Percentiles rank a stretch among this genome's conserved stretches.
Evolutionary conservation across 2,888 invertebrate genomes (phyloP).

Genomic region (Lepas anatifera): DNA sequence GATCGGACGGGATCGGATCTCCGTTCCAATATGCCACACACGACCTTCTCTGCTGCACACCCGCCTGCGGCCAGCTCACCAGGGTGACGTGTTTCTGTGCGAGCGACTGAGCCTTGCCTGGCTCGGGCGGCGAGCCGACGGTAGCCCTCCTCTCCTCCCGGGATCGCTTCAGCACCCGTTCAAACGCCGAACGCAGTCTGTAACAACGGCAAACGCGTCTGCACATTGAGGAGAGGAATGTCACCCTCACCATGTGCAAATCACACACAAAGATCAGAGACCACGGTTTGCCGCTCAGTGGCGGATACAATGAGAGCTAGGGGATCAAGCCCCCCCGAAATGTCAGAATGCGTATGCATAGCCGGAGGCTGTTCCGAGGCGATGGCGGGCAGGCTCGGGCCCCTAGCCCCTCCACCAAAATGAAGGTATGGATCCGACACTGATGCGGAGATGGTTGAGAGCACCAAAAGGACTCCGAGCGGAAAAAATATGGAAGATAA

Average conservation of each 20-base stretch:
- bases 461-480: no score
- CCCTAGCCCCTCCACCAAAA: neutral
- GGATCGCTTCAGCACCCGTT: neutral
- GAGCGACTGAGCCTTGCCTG: neutral
- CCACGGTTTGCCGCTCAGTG: no score
- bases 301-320: neutral
- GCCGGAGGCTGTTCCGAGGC: no score
- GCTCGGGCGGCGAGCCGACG: neutral
- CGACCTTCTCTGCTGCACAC: neutral
- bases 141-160: neutral
- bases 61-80: neutral
- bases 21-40: neutral
- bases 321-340: no score
- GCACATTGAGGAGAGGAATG: no score
- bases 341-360: no score
- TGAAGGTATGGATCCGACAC: neutral
- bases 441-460: neutral
- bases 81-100: neutral
- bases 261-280: no score
- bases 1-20: neutral
- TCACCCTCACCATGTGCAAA: no score
- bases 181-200: neutral
- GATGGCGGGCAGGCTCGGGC: no score
- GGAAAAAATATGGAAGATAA: no score
- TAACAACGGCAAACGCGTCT: no score